Base-by-base conservation (phyloP, 2,113 vertebrate species). In the Mustela nigripes region DNA sequence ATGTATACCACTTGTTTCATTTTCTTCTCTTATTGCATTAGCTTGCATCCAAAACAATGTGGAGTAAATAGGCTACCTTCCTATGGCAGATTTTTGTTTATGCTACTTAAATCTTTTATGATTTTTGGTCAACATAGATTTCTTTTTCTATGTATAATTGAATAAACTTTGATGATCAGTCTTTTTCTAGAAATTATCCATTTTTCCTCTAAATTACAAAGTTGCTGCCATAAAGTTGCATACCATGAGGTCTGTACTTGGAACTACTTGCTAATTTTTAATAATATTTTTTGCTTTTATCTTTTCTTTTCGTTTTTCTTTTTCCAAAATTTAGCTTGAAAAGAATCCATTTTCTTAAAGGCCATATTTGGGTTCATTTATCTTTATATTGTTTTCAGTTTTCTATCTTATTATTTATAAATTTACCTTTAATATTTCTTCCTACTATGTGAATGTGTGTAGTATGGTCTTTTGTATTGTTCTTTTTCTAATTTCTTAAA, bases 401-500 rank as follows among this genome's bases (percentile, higher is more conserved):
- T 88, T 74, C 87, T 73, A 31, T 88, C 81, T 94, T n/a, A 89
- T 62, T 76, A 63, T 84, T 91, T 71, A 24, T 33, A 91, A 31
- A 8, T 83, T 93, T 67, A 33, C 21, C 53, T 94, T 48, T 84
- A 79, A 73, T 78, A 91, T 63, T 50, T 9, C 18, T 4, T 71
- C 21, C 28, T 71, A 16, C 4, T 31, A 56, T 31, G 36, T 45
- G 18, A 7, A 11, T 45, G 11, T 78, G 6, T 78, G 33, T 65
- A 4, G 15, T 36, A 2, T 48, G 8, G 31, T 12, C 18, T 88
- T 63, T 69, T 82, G 33, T 69, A 12, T 50, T 69, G 26, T 76
- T 56, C 50, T 89, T 69, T 94, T 91, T 89, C 69, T 56, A 45
- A 85, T 69, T 83, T 85, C 88, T 53, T 89, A 74, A 95, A 86